Evolutionary conservation across 2,888 invertebrate genomes (phyloP).

Genomic region (Conus canariensis): DNA sequence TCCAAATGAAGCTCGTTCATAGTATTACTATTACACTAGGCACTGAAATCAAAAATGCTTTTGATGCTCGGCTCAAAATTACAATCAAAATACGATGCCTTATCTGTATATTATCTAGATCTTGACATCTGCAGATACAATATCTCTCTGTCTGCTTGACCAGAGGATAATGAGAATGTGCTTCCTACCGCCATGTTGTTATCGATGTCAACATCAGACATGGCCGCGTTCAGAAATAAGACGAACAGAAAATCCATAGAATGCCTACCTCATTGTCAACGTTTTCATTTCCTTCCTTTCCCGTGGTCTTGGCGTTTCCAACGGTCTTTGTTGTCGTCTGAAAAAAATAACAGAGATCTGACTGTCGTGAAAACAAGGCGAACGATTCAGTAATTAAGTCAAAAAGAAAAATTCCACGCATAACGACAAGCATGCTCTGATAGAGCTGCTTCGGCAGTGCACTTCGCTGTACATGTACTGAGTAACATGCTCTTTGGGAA

Average conservation of each 20-base stretch:
- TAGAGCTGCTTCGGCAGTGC: not conserved
- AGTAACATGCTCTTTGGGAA: not conserved
- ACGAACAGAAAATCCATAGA: conserved; percentile 14
- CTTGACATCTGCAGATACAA: no score
- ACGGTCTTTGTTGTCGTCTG: conserved; percentile 69
- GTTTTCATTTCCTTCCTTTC: conserved; percentile 72
- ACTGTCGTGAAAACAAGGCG: not conserved
- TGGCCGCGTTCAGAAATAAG: conserved; percentile 55
- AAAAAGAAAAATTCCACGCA: conserved; percentile 41
- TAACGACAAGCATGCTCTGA: conserved; percentile 45
- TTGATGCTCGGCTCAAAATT: no score
- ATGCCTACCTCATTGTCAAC: conserved; percentile 70
- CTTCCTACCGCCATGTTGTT: conserved; percentile 66
- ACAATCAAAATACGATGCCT: no score
- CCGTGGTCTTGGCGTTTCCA: conserved; percentile 63
- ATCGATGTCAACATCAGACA: conserved; percentile 60
- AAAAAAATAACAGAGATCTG: conserved; percentile 45
- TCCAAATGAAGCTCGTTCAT: no score
- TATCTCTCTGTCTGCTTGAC: no score
- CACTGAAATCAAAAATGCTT: no score
- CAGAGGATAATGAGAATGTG: not conserved
- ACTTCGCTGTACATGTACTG: not conserved
- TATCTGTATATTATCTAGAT: no score
- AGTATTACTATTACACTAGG: no score
- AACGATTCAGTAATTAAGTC: not conserved